These are phyloP conservation scores for Physocephala rufipes DNA, from an alignment of 2,888 invertebrate genomes.

Conservation along the genomic window DNA sequence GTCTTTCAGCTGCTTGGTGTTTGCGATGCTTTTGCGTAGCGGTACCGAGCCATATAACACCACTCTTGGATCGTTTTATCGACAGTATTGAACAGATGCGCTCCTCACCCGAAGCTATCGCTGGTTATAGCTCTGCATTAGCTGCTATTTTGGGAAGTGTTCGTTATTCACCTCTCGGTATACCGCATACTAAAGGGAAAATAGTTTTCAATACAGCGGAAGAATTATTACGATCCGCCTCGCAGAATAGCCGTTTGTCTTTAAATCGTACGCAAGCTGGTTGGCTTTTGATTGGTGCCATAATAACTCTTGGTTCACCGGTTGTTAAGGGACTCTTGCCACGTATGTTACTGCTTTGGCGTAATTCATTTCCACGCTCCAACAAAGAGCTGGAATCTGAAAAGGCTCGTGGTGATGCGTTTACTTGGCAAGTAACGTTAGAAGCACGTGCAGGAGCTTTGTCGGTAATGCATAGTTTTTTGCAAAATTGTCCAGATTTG, in stretches of 20 bases:
- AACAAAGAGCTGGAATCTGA: conserved; percentile 97
- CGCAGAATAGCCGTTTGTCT: conserved; percentile 94
- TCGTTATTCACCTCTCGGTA: conserved; percentile 87
- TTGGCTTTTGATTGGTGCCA: conserved; percentile 95
- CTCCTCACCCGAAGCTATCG: conserved; percentile 87
- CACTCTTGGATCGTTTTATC: conserved; percentile 88
- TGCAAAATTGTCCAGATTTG: conserved; percentile 89
- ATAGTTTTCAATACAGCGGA: conserved; percentile 97
- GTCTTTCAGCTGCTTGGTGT: conserved; percentile 95
- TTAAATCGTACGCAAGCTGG: conserved; percentile 96
- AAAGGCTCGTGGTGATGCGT: conserved; percentile 93
- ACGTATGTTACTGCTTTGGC: conserved; percentile 93
- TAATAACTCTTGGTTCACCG: conserved; percentile 93
- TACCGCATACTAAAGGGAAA: conserved; percentile 97
- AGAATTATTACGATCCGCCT: conserved; percentile 93
- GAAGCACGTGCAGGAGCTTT: conserved; percentile 97
- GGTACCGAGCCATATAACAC: conserved; percentile 93
- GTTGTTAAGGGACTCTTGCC: conserved; percentile 93
- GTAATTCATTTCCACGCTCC: conserved; percentile 96
- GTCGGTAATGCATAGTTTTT: conserved; percentile 93
- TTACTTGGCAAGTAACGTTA: conserved; percentile 98
- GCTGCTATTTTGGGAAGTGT: conserved; percentile 94
- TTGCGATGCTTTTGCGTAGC: conserved; percentile 89
- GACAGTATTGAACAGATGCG: conserved; percentile 89
- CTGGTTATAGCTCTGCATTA: conserved; percentile 92